Evolutionary conservation across 2,113 vertebrate species (phyloP).

Genomic region (Zosterops borbonicus): DNA sequence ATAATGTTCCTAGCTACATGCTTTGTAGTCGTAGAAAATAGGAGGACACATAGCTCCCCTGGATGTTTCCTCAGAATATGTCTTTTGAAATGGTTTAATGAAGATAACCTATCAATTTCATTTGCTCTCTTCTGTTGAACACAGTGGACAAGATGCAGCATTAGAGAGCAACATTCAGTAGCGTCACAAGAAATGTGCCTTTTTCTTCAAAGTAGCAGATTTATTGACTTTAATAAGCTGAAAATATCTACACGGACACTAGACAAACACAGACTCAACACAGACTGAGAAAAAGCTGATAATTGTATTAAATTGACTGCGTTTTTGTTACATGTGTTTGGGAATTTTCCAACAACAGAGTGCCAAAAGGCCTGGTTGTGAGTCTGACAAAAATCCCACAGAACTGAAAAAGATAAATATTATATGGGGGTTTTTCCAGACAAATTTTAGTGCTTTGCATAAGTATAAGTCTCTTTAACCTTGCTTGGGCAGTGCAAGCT

Average conservation of each 20-base stretch:
- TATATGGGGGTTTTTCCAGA: neutral
- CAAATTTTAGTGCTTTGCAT: neutral
- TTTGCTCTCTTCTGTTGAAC: conserved; percentile 36
- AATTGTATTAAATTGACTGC: conserved; percentile 79
- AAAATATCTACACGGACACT: conserved; percentile 80
- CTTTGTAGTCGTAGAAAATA: neutral
- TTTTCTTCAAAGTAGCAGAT: conserved; percentile 74
- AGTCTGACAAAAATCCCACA: conserved; percentile 66
- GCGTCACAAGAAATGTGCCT: conserved; percentile 62
- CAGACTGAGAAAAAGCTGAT: conserved; percentile 79
- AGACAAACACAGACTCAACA: conserved; percentile 81
- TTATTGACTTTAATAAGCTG: conserved; percentile 80
- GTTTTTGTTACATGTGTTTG: conserved; percentile 78
- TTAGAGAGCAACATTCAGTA: conserved; percentile 47
- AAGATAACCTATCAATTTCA: conserved; percentile 7
- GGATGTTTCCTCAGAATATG: neutral
- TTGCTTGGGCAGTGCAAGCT: rapidly evolving
- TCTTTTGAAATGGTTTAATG: conserved; percentile 1
- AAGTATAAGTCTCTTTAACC: neutral
- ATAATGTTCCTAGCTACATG: neutral
- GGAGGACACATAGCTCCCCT: neutral
- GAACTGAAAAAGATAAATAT: conserved; percentile 60
- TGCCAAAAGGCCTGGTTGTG: conserved; percentile 72
- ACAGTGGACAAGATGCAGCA: conserved; percentile 57
- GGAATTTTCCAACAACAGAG: conserved; percentile 75